Conservation (phyloP, 23 tunicate genomes). For the Phallusia fumigata region DNA sequence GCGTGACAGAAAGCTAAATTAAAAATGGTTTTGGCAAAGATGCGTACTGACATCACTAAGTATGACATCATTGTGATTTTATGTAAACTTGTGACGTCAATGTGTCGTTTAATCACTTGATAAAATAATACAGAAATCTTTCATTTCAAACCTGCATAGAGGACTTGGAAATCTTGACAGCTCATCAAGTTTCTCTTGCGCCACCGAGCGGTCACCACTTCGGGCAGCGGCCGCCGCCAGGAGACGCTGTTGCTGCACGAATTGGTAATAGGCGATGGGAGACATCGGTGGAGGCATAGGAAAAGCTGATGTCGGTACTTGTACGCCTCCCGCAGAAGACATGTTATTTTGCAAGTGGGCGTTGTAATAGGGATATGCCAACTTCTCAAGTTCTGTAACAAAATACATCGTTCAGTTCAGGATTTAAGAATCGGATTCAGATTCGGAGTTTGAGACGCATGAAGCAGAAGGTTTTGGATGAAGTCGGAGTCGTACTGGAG, state of each 20-base stretch:
- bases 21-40: not conserved
- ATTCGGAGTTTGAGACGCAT: too few relatives aligned
- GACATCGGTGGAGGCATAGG: constrained; percentile 9
- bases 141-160: constrained; percentile 39
- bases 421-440: too few relatives aligned
- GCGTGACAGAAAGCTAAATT: too few relatives aligned
- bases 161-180: constrained; percentile 71
- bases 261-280: constrained; percentile 66
- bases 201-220: constrained; percentile 53
- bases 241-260: constrained; percentile 72
- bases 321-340: constrained; percentile 10
- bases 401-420: too few relatives aligned
- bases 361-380: constrained; percentile 56
- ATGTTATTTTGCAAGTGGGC: constrained; percentile 36
- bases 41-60: too few relatives aligned
- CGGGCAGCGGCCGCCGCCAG: constrained; percentile 45
- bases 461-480: too few relatives aligned
- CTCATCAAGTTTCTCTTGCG: constrained; percentile 76
- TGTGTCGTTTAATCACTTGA: not conserved
- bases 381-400: constrained; percentile 59
- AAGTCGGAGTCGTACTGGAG: too few relatives aligned
- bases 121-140: too few relatives aligned
- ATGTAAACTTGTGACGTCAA: too few relatives aligned
- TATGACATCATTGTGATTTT: too few relatives aligned
- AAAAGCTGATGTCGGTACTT: not conserved